A percentile compares a stretch with the other conserved stretches of the same genome.
phyloP scores from a whole-genome alignment of 2,888 invertebrate genomes.

The Fragum sueziense region DNA sequence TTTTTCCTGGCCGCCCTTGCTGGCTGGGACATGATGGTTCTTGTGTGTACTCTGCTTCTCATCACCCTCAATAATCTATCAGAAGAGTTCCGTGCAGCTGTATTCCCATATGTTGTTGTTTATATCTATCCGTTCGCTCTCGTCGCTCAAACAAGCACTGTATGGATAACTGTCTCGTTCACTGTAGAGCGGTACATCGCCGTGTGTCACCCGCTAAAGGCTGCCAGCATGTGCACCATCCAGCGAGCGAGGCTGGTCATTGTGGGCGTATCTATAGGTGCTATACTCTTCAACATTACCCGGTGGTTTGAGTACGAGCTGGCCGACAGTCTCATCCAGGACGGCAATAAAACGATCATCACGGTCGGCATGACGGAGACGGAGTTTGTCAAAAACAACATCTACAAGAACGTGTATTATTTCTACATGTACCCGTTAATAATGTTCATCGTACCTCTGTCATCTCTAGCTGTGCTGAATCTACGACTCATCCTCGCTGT shows the following conservation, averaged over 20 bases:
- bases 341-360: slow-evolving; percentile 40
- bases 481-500: slow-evolving; percentile 91
- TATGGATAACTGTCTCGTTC: slow-evolving; percentile 89
- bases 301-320: slow-evolving; percentile 84
- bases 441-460: slow-evolving; percentile 96
- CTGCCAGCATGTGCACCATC: slow-evolving; percentile 95
- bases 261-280: slow-evolving; percentile 90
- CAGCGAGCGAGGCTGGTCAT: slow-evolving; percentile 93
- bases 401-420: slow-evolving; percentile 92
- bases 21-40: slow-evolving; percentile 80
- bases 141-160: slow-evolving; percentile 95
- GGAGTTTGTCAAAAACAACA: slow-evolving; percentile 87
- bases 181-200: slow-evolving; percentile 96
- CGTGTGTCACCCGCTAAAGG: slow-evolving; percentile 88
- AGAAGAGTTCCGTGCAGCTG: slow-evolving; percentile 59
- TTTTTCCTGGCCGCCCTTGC: slow-evolving; percentile 80
- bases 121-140: slow-evolving; percentile 88
- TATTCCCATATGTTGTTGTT: slow-evolving; percentile 77
- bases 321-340: slow-evolving; percentile 23
- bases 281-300: slow-evolving; percentile 93
- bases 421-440: slow-evolving; percentile 97
- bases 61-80: slow-evolving; percentile 75
- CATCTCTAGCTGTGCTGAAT: slow-evolving; percentile 93
- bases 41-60: slow-evolving; percentile 76
- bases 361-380: slow-evolving; percentile 84